These are phyloP conservation scores for Paradisaea rubra DNA, from an alignment of 2,113 vertebrate species.

Conservation along the genomic window DNA sequence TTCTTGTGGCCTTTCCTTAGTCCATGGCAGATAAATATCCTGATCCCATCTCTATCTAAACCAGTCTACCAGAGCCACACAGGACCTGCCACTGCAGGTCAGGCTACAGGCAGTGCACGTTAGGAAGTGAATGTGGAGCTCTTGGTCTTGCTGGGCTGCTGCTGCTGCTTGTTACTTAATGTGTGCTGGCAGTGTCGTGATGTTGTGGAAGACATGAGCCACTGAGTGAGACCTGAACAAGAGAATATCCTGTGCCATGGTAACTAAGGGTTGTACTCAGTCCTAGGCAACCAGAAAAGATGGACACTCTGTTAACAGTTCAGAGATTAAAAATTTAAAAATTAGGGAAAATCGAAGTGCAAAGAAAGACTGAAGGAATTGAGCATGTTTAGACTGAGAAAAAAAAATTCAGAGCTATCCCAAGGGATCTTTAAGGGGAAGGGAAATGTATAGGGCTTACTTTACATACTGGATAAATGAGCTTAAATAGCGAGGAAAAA, in stretches of 20 bases:
- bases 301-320: not conserved
- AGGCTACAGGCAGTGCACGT: rapidly evolving
- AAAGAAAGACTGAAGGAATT: not conserved
- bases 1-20: not conserved
- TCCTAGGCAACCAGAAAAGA: not conserved
- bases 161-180: not conserved
- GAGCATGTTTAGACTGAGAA: not conserved
- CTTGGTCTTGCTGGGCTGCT: not conserved
- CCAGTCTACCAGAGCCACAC: not conserved
- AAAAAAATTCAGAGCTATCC: not conserved
- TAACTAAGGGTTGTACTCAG: not conserved
- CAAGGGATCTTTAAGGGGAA: not conserved
- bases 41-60: not conserved
- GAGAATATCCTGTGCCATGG: not conserved
- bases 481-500: not conserved
- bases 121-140: not conserved
- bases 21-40: not conserved
- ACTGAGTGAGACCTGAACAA: not conserved
- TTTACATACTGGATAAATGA: not conserved
- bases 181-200: not conserved
- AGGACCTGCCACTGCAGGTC: not conserved
- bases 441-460: not conserved
- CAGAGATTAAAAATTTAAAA: not conserved
- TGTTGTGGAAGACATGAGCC: not conserved
- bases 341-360: not conserved